Evolutionary conservation across 2,888 invertebrate species (phyloP), one percentile per base, ranked within the genome.

Genomic region (Pardosa pseudoannulata): DNA sequence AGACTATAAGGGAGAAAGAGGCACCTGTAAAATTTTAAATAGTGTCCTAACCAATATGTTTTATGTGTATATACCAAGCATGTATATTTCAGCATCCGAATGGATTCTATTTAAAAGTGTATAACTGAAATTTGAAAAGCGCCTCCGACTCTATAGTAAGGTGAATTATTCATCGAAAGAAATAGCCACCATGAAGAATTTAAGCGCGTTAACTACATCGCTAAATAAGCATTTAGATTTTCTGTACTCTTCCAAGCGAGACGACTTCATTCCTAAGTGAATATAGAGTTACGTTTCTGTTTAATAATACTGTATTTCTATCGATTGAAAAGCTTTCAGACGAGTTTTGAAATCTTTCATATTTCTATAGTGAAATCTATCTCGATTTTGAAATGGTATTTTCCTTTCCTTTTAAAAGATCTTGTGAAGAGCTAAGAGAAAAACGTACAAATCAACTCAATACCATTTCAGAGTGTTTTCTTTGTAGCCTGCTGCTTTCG

Each of bases 301-400:
- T 73, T 36, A 56, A 50, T 13, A 56, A 73, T 73, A 36, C 32
- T 28, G 27, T 32, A 74, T 36, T 36, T 62, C 46, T 78, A 78
- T 78, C 76, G 76, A 76, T 76, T 76, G 27, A 67, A 65, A 65
- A 46, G 75, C 76, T 78, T 78, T 78, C 56, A 78, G 68, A 68
- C 29, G 19, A 19, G 23, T 72, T 50, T 56, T 73, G 31, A 73
- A 64, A 50, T 68, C 31, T 78, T 36, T 68, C 46, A 41, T 41
- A 68, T 46, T 65, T 65, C 65, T 65, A 65, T 65, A 65, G 36
- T 28, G 19, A 65, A 65, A 31, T 23, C 23, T 78, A 68, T 50
- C 46, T 46, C 67, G 46, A 27, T 67, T 78, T 32, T 68, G 76
- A 78, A 78, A 67, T 78, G 67, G 23, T 31, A 76, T 76, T 76